Conservation (phyloP, 2,888 invertebrate genomes). For the Keiferia lycopersicella region DNA sequence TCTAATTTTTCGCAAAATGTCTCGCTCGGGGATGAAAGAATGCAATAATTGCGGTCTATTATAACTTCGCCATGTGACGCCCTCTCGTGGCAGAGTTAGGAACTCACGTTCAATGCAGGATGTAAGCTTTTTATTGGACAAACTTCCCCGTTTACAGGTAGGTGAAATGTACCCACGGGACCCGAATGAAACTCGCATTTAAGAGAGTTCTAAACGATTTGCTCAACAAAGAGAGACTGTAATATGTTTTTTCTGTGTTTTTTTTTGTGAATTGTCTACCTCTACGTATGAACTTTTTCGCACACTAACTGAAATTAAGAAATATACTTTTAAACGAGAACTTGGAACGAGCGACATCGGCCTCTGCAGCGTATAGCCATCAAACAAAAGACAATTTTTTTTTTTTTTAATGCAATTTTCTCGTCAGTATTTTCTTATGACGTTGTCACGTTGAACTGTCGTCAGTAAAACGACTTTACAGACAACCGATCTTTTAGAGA, state of each 20-base stretch:
- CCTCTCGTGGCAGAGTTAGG: conserved; percentile 29
- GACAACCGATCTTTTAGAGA: no score
- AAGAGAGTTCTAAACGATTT: not conserved
- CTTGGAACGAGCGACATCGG: no score
- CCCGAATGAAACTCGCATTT: conserved; percentile 21
- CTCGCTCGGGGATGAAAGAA: conserved; percentile 13
- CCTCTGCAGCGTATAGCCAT: no score
- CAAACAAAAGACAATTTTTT: no score
- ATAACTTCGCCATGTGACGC: conserved; percentile 41
- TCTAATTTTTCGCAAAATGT: not conserved
- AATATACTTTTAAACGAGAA: no score
- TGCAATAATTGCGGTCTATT: conserved; percentile 49
- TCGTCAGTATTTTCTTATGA: no score
- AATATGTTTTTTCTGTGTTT: not conserved
- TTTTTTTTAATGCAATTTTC: no score
- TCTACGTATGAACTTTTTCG: not conserved
- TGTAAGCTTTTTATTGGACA: conserved; percentile 36
- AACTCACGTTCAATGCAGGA: conserved; percentile 33
- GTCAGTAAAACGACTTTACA: no score
- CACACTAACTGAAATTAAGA: no score
- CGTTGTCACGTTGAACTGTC: no score
- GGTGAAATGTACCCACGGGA: conserved; percentile 37
- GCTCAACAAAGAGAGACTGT: not conserved
- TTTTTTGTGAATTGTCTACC: not conserved
- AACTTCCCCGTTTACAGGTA: conserved; percentile 31